Base-by-base conservation (phyloP, 2,113 vertebrate species). In the Leptosomus discolor region DNA sequence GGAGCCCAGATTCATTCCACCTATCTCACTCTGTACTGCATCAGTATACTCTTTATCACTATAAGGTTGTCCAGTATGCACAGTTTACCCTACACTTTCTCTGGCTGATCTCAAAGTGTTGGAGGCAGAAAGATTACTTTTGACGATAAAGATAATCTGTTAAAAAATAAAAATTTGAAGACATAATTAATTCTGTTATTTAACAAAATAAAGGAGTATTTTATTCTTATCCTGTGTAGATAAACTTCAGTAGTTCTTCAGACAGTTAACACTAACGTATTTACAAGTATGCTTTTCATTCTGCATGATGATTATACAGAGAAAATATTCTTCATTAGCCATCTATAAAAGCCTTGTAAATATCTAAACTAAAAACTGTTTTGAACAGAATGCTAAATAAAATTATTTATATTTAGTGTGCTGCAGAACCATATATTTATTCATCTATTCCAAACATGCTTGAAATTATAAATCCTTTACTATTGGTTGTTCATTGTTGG, bases 391-490 rank as follows among this genome's bases (percentile, higher is more conserved):
- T 0, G 4, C 2, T 69, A 83, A 87, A 87, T 39, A 36, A 39
- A 88, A 79, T 26, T 7, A 69, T 36, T 67, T 29, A 48, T 19
- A 60, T 50, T 80, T 67, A 58, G 18, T 17, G 51, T 27, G 23
- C 16, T 75, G 36, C 1, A 69, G 29, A 45, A 54, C 15, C 9
- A 12, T 41, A 39, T 65, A 70, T n/a, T 45, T 90, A 32, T 79
- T 76, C 3, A 26, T 11, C 4, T 51, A 20, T 86, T 94, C 7
- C 5, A 90, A 92, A 68, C 32, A 43, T 45, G 1, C 11, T 77
- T 85, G 20, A 37, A 70, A 83, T 91, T 36, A 67, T 63, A 53
- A 96, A 81, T 67, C 23, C 7, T 92, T 88, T 77, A 51, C 30
- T 93, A 50, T 15, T 53, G 32, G 17, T 41, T 23, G 57, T 11